Base-by-base conservation (phyloP, 2,797 vertebrate species). In the Chlorospingus semifuscus region DNA sequence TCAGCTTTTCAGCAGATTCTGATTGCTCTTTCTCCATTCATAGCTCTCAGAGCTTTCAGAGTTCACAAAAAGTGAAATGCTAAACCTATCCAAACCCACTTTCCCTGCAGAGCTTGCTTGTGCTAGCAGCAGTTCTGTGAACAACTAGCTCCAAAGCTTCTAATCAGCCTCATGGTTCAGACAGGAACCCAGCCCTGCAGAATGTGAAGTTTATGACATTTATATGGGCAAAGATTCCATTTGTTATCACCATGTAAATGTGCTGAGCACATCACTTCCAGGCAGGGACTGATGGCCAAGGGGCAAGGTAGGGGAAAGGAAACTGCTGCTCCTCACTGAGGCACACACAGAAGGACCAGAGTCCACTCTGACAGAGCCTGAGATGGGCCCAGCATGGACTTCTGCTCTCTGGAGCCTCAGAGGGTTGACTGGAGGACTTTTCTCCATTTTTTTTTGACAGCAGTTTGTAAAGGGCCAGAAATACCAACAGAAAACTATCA, bases 1-100 rank as follows among this genome's bases (percentile, higher is more conserved):
- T 89, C 70, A 77, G 65, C n/a, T 93, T 89, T 93, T 75, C 69
- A 92, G 53, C 37, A 36, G 52, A 81, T 87, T 83, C n/a, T 83
- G 61, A 71, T 16, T 75, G 46, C 39, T 63, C 23, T 64, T 82
- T 56, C 64, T 83, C 41, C 57, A 85, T 65, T 81, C 9, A 5
- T 56, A 82, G 87, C 14, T 68, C 61, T 57, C 44, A 47, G n/a
- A 83, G 63, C 47, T 86, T 77, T 61, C 13, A 64, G 30, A 77
- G 64, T 42, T 78, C 78, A 63, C 36, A 76, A 60, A 61, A 76
- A n/a, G 16, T 60, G 44, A 86, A 80, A 36, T 44, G 50, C 68
- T 76, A 64, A 75, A 29, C 29, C 32, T 47, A 53, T 42, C 27
- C 18, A 66, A 70, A 75, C 5, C 29, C 12, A 36, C 22, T 29